phyloP scores from a whole-genome alignment of 2,797 vertebrate genomes.

The Halcyon chelicuti region DNA sequence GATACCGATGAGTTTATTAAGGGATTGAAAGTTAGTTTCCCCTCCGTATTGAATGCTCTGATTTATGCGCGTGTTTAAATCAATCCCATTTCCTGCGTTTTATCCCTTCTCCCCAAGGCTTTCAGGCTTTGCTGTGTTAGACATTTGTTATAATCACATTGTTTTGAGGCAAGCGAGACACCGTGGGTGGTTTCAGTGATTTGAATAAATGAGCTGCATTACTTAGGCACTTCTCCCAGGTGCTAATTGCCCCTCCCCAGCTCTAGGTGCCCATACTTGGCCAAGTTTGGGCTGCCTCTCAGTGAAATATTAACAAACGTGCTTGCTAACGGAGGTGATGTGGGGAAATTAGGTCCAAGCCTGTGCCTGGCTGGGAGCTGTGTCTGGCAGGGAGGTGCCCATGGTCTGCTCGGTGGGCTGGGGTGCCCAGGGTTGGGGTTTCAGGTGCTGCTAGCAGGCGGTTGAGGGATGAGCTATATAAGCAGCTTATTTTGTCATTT shows the following conservation, averaged over 20 bases:
- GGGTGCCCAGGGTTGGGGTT: not conserved
- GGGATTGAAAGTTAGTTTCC: constrained; percentile 22
- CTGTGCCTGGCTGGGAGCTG: not conserved
- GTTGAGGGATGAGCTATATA: constrained; percentile 13
- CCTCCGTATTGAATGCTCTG: not conserved
- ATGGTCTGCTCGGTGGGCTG: not conserved
- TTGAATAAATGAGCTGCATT: not conserved
- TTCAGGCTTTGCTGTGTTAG: not conserved
- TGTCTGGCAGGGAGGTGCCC: not conserved
- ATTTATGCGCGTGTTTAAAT: not conserved
- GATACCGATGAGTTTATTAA: not conserved
- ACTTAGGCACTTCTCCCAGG: not conserved
- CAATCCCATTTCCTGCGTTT: constrained; percentile 34
- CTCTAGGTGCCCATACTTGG: not conserved
- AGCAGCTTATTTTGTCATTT: constrained; percentile 69
- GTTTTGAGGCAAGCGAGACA: not conserved
- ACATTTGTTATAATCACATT: not conserved
- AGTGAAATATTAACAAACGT: fast-evolving
- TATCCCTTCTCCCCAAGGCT: constrained; percentile 27
- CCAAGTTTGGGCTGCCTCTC: not conserved
- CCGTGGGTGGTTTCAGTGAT: not conserved
- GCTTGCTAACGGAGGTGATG: not conserved
- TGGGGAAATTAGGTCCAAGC: fast-evolving
- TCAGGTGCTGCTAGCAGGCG: not conserved
- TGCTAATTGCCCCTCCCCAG: not conserved